These are phyloP conservation scores for Teleopsis dalmanni DNA, from an alignment of 1,140 invertebrate genomes.

Conservation along the genomic window DNA sequence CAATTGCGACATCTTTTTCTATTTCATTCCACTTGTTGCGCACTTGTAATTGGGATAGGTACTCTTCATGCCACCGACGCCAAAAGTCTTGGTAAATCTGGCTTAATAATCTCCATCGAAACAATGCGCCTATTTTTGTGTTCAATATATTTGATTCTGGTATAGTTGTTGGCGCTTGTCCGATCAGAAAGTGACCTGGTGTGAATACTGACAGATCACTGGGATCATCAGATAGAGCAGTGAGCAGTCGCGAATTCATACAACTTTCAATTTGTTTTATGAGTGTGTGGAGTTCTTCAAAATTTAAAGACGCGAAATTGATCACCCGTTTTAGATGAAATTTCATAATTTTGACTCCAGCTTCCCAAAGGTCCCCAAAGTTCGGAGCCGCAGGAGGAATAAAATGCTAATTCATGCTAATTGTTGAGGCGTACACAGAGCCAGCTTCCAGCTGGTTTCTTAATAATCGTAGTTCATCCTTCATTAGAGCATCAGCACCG, in stretches of 20 bases:
- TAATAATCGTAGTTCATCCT: too few relatives aligned
- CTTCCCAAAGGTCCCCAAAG: constrained; percentile 18
- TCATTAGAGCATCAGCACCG: too few relatives aligned
- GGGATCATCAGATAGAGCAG: constrained; percentile 16
- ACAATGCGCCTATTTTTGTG: neutral
- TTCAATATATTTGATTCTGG: neutral
- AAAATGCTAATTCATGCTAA: constrained; percentile 12
- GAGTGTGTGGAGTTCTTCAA: constrained; percentile 26
- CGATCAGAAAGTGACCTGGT: constrained; percentile 26
- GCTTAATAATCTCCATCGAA: neutral
- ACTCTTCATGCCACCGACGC: constrained; percentile 5
- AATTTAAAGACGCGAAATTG: too few relatives aligned
- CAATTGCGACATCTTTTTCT: too few relatives aligned
- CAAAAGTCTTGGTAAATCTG: neutral
- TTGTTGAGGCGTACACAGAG: too few relatives aligned
- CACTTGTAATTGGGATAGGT: constrained; percentile 18
- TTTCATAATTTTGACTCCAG: constrained; percentile 17
- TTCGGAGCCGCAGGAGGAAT: constrained; percentile 14
- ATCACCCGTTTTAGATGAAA: constrained; percentile 15
- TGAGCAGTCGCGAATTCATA: constrained; percentile 24
- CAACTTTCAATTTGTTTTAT: constrained; percentile 21
- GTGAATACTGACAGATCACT: constrained; percentile 17
- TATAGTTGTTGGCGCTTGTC: constrained; percentile 10
- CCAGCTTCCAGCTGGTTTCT: too few relatives aligned
- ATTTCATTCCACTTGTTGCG: constrained; percentile 31